These are phyloP conservation scores for Ophioninae sp. DNA, from an alignment of 2,888 invertebrate genomes.

Conservation along the genomic window DNA sequence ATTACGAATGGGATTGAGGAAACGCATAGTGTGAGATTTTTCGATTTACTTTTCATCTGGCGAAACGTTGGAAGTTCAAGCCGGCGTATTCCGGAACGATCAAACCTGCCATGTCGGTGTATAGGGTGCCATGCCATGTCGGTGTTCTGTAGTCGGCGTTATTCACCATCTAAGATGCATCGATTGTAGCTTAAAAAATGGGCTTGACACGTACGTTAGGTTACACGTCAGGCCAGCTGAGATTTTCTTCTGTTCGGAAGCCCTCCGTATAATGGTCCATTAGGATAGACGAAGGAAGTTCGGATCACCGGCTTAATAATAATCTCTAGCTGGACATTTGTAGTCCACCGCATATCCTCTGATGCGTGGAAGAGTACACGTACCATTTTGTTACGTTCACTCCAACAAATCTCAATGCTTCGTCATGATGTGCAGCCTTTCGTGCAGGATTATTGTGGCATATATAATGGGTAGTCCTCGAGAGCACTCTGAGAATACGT, in stretches of 20 bases:
- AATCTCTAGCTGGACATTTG: background rate
- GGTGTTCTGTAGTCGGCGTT: background rate
- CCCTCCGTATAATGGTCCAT: background rate
- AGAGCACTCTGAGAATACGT: constrained; percentile 16
- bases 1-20: constrained; percentile 7
- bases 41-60: constrained; percentile 42
- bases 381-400: constrained; percentile 39
- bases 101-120: constrained; percentile 14
- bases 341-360: background rate
- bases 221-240: background rate
- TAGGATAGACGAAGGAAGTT: background rate
- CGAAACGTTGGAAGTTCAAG: constrained; percentile 16
- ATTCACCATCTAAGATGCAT: background rate
- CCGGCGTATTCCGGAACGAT: background rate
- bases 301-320: background rate
- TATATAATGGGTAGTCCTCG: constrained; percentile 33
- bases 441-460: background rate
- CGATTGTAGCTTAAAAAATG: background rate
- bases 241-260: background rate
- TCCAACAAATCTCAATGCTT: constrained; percentile 35
- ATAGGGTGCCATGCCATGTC: too few species aligned
- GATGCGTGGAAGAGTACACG: background rate
- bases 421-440: constrained; percentile 3
- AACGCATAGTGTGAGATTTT: constrained; percentile 30
- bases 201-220: background rate